Percentiles rank a stretch among this genome's conserved stretches.
Conservation (phyloP, 2,113 vertebrate genomes). For the Gymnobelideus leadbeateri region DNA sequence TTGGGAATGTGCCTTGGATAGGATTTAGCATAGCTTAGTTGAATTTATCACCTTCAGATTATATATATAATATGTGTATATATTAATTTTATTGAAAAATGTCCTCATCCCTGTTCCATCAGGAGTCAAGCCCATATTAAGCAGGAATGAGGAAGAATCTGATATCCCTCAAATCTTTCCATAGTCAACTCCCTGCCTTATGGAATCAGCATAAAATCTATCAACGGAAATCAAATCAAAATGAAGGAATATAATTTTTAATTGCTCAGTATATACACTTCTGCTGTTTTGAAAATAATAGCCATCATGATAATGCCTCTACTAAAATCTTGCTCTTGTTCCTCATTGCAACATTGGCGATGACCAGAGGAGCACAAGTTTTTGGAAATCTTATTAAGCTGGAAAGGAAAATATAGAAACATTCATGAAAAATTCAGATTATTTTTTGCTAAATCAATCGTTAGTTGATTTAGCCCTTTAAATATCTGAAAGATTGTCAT, state of each 20-base stretch:
- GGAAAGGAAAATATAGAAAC: neutral
- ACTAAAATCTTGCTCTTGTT: neutral
- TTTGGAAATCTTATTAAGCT: neutral
- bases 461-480: neutral
- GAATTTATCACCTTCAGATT: neutral
- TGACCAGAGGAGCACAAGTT: neutral
- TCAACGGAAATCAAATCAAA: neutral
- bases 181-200: neutral
- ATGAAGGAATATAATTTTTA: neutral
- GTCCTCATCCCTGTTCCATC: conserved; percentile 36
- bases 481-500: neutral
- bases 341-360: neutral
- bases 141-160: conserved; percentile 1
- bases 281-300: neutral
- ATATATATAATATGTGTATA: conserved; percentile 13
- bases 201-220: neutral
- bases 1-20: conserved; percentile 38
- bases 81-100: conserved; percentile 61
- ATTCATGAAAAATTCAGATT: neutral
- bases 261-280: neutral
- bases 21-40: neutral
- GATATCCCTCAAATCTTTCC: neutral
- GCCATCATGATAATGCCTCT: neutral
- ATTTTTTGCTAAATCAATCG: neutral
- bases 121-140: conserved; percentile 34